Evolutionary conservation across 2,888 invertebrate genomes (phyloP), one percentile per base, ranked within the genome.

Genomic region (Blastobasis lacticolella): DNA sequence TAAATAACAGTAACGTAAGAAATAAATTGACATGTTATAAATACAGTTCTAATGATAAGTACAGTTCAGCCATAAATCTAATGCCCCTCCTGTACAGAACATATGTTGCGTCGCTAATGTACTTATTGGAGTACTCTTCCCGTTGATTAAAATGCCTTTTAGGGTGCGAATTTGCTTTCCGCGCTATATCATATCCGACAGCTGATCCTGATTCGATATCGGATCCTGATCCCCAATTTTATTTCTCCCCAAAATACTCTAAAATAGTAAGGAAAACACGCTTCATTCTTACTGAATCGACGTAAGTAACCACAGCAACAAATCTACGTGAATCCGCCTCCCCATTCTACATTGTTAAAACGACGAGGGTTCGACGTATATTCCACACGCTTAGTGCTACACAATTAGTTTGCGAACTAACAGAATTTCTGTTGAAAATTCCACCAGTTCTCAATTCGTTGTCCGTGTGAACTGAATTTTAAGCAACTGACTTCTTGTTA

Each of bases 51-150:
- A 23, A 23, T 3, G 23, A 23, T 2, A 23, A 23, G 23, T 23
- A 23, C 23, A 23, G 66, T 61, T 56, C 52, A 60, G 67, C 71
- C 69, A 73, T 78, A 77, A 75, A 76, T 78, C 75, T 64, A 60
- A 60, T 66, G 58, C 75, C 78, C 78, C 75, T 74, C 66, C 69
- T 73, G 73, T 73, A 77, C 63, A 61, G 55, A 67, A 71, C 82
- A 80, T 77, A 78, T 77, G 81, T 66, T 69, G 69, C 75, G 68
- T 71, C 64, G 62, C 66, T 75, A 75, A 75, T 75, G 64, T 64
- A 71, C 69, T 72, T 71, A 68, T 63, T 58, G 60, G 52, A 63
- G 62, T 62, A 61, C 59, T 46, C 41, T 41, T 38, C 42, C 8
- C 37, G 41, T 46, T 51, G 45, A 46, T 41, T 45, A 48, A 48